Conservation (phyloP, 1,140 invertebrate species). For the Listronotus oregonensis region DNA sequence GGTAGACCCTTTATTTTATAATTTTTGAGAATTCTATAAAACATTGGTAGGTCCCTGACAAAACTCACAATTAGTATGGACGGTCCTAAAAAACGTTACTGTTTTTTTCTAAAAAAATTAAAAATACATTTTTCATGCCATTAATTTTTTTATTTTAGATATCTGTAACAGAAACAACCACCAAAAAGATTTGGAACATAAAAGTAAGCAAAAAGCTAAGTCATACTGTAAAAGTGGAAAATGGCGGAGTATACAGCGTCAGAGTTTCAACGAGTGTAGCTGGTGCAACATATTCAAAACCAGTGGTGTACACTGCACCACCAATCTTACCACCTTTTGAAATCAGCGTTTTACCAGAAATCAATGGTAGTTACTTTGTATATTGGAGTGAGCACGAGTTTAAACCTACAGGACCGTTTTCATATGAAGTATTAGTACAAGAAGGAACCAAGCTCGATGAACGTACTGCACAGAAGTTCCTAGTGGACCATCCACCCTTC, state of each 20-base stretch:
- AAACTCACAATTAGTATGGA: too few species aligned
- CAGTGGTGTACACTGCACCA: constrained; percentile 62
- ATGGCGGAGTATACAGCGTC: constrained; percentile 69
- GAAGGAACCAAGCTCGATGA: constrained; percentile 62
- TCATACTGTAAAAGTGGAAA: constrained; percentile 63
- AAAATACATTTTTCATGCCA: not conserved
- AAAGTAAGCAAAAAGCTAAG: constrained; percentile 56
- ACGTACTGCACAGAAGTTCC: constrained; percentile 58
- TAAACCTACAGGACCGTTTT: constrained; percentile 40
- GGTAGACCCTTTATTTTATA: too few species aligned
- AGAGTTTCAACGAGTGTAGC: constrained; percentile 62
- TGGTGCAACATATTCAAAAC: constrained; percentile 56
- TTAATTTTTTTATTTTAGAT: constrained; percentile 34
- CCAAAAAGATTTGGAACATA: constrained; percentile 51
- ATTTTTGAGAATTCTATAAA: too few species aligned
- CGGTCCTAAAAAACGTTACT: too few species aligned
- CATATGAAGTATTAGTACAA: constrained; percentile 69
- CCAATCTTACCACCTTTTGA: constrained; percentile 68
- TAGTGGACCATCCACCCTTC: constrained; percentile 61
- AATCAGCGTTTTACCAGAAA: constrained; percentile 61
- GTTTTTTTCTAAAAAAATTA: too few species aligned
- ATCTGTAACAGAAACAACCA: constrained; percentile 47
- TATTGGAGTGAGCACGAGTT: constrained; percentile 63
- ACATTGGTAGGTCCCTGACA: too few species aligned
- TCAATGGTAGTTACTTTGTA: constrained; percentile 65